Evolutionary conservation across 2,888 invertebrate species (phyloP), one percentile per base, ranked within the genome.

Genomic region (Erynnis tages): DNA sequence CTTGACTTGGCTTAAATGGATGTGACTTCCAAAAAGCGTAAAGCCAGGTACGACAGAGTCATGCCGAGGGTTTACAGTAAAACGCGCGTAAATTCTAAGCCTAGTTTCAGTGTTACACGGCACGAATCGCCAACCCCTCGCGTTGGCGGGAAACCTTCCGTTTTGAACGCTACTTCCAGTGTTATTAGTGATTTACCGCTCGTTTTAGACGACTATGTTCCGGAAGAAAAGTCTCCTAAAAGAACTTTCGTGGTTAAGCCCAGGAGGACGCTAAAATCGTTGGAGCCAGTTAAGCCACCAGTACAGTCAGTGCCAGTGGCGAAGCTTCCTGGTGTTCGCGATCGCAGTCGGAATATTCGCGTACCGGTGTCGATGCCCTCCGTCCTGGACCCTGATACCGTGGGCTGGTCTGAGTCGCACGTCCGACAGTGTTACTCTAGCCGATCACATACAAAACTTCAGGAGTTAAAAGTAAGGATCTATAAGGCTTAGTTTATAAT

Each of bases 131-230:
- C 74, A 43, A 70, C 79, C 32, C 68, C 63, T 43, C 66, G 67
- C 48, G 55, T 77, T 78, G 81, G 83, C 82, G 85, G 75, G 69
- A 87, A 86, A 74, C 61, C 72, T 56, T 73, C 76, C 67, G 66
- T 67, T 76, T 79, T 79, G 53, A 81, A 76, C 56, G 60, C 72
- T 53, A 73, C 63, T 58, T 74, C 76, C 11, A 64, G 71, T 67
- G 69, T 72, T 63, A 77, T 69, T 56, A 77, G 65, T 68, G 83
- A 88, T 56, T 76, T 89, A 55, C 88, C 88, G 16, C 66, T 70
- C 11, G 79, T 80, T 61, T 73, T 87, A 47, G 73, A 79, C 61
- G 82, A 84, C 57, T 87, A 77, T 63, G 57, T 64, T 27, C 74
- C 76, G 29, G 43, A 49, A 43, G 71, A 70, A 27, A 75, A 66